A percentile compares a stretch with the other conserved stretches of the same genome.
phyloP scores from a whole-genome alignment of 2,113 vertebrate species.

The Scomber japonicus region DNA sequence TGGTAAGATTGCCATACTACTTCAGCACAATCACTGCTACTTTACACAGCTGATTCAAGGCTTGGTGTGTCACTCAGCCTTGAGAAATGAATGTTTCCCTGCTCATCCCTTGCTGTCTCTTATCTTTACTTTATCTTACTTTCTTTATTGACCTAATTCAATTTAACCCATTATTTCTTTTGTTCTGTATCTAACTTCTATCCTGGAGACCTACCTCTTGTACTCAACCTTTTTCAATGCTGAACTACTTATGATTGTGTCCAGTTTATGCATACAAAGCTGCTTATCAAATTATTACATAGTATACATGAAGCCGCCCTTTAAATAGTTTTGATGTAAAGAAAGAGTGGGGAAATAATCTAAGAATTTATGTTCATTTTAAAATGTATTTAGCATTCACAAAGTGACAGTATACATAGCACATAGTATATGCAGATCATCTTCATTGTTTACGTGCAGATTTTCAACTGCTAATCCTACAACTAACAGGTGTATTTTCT shows the following conservation, averaged over 20 bases:
- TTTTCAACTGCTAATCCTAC: slow-evolving; percentile 38
- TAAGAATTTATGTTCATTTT: slow-evolving; percentile 32
- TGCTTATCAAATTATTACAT: slow-evolving; percentile 46
- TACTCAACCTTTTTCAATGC: slow-evolving; percentile 13
- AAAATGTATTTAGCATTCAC: slow-evolving; percentile 37
- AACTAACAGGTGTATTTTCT: slow-evolving; percentile 19
- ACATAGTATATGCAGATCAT: slow-evolving; percentile 31
- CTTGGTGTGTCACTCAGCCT: slow-evolving; percentile 26
- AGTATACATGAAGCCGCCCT: slow-evolving; percentile 34
- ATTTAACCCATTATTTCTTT: neutral
- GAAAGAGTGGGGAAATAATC: slow-evolving; percentile 16
- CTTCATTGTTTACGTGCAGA: slow-evolving; percentile 42
- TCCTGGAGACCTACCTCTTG: slow-evolving; percentile 24
- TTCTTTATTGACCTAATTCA: neutral
- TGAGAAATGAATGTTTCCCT: slow-evolving; percentile 64
- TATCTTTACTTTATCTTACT: slow-evolving; percentile 9
- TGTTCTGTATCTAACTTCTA: slow-evolving; percentile 13
- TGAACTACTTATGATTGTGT: slow-evolving; percentile 34
- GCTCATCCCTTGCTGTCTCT: slow-evolving; percentile 14
- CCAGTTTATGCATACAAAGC: slow-evolving; percentile 50
- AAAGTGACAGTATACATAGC: slow-evolving; percentile 6
- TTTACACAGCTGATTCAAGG: slow-evolving; percentile 60
- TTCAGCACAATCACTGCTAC: slow-evolving; percentile 80
- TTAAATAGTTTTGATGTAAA: slow-evolving; percentile 20
- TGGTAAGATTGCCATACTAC: slow-evolving; percentile 54